phyloP scores from a whole-genome alignment of 1,140 invertebrate genomes.

The Heliconius hewitsoni region DNA sequence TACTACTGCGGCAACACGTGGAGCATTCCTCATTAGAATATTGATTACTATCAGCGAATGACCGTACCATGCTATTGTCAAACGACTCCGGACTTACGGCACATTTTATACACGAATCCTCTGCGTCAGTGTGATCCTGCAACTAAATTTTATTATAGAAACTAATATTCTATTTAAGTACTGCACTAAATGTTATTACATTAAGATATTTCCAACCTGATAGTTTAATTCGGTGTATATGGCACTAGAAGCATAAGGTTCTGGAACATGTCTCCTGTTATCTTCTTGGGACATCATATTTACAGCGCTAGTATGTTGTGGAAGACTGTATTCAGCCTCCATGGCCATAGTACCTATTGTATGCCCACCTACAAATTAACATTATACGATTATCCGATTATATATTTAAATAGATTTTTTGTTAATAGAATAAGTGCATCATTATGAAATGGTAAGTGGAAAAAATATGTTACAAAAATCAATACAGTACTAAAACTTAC shows the following conservation, averaged over 20 bases:
- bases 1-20: constrained; percentile 75
- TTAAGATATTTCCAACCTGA: constrained; percentile 48
- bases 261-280: constrained; percentile 58
- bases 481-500: constrained; percentile 46
- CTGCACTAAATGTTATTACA: neutral
- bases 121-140: constrained; percentile 70
- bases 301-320: constrained; percentile 64
- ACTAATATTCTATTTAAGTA: neutral
- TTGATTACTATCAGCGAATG: constrained; percentile 73
- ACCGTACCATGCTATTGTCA: constrained; percentile 74
- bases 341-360: constrained; percentile 73
- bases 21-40: constrained; percentile 78
- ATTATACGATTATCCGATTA: neutral
- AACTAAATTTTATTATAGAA: constrained; percentile 29
- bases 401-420: neutral
- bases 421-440: neutral
- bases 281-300: constrained; percentile 64
- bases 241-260: constrained; percentile 74
- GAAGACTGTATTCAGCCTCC: constrained; percentile 77
- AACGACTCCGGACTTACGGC: constrained; percentile 73
- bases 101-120: constrained; percentile 76
- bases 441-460: too few species aligned
- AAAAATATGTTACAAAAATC: too few species aligned
- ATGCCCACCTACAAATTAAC: constrained; percentile 58
- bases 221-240: constrained; percentile 78